These are phyloP conservation scores for Hoplostethus mediterraneus DNA, from an alignment of 2,797 vertebrate species.

Conservation along the genomic window DNA sequence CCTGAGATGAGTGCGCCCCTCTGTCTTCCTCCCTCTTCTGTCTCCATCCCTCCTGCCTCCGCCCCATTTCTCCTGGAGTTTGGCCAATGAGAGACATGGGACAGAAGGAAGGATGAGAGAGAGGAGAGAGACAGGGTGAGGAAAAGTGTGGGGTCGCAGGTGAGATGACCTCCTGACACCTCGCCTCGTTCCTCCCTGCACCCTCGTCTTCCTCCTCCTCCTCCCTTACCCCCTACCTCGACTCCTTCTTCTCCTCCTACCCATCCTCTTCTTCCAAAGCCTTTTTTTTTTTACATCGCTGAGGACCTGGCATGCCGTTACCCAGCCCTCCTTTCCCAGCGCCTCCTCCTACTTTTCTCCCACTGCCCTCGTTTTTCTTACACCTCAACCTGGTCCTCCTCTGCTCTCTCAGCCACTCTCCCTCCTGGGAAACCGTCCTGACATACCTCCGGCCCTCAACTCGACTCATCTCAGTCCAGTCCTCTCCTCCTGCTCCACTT, in stretches of 20 bases:
- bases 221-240: too few relatives aligned
- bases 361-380: neutral
- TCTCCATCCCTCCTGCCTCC: too few relatives aligned
- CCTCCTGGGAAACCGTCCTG: neutral
- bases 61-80: too few relatives aligned
- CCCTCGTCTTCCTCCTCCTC: neutral
- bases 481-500: neutral
- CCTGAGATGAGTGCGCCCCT: too few relatives aligned
- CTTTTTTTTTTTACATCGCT: neutral
- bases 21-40: too few relatives aligned
- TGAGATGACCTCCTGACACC: neutral
- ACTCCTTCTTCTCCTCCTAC: too few relatives aligned
- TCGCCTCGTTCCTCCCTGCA: too few relatives aligned
- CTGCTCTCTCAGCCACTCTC: neutral
- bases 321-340: neutral
- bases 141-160: too few relatives aligned
- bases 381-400: neutral
- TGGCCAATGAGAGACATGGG: neutral
- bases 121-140: neutral
- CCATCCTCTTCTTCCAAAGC: too few relatives aligned
- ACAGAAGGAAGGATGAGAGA: constrained; percentile 1
- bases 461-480: neutral
- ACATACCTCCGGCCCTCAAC: neutral
- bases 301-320: neutral
- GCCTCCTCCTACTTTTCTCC: neutral